Conservation (phyloP, 2,797 vertebrate species). For the Antrozous pallidus region DNA sequence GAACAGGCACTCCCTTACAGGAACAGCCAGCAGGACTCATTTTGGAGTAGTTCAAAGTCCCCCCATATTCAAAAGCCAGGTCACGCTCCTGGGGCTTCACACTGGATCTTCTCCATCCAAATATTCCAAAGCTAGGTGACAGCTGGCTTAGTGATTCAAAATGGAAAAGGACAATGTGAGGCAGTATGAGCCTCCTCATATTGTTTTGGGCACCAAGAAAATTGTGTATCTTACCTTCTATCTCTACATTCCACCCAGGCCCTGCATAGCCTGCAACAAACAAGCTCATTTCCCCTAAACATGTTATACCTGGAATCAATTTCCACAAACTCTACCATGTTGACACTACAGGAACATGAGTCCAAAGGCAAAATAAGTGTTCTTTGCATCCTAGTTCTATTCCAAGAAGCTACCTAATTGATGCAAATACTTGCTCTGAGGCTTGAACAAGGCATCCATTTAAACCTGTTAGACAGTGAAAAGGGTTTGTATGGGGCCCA, state of each 20-base stretch:
- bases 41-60: neutral
- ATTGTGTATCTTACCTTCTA: neutral
- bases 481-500: neutral
- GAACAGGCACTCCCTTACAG: neutral
- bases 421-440: neutral
- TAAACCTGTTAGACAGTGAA: slow-evolving; percentile 20
- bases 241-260: neutral
- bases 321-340: neutral
- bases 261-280: neutral
- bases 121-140: neutral
- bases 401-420: neutral
- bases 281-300: neutral
- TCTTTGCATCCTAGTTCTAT: neutral
- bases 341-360: neutral
- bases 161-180: neutral
- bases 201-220: neutral
- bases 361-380: neutral
- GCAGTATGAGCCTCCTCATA: neutral
- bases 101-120: neutral
- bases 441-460: neutral
- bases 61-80: neutral
- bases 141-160: neutral
- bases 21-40: neutral
- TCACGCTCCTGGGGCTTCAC: neutral
- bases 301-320: neutral